A percentile compares a stretch with the other conserved stretches of the same genome.
Evolutionary conservation across 1,140 invertebrate genomes (phyloP).

Genomic region (Chionoecetes opilio): DNA sequence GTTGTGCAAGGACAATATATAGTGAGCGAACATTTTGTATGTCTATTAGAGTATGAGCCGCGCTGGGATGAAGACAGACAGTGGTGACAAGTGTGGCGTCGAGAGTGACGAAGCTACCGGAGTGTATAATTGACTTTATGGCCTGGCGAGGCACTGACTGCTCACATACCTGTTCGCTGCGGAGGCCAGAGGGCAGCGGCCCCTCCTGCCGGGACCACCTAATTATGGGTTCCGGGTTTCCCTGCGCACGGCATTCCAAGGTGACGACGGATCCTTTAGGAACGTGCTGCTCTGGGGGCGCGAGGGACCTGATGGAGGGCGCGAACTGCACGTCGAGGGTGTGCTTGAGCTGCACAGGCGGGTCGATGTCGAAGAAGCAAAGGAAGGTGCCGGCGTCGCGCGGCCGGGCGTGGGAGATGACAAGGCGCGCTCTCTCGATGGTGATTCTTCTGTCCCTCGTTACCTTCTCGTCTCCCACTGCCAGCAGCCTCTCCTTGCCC

Average conservation of each 20-base stretch:
- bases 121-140: not conserved
- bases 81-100: not conserved
- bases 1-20: no score
- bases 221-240: constrained; percentile 66
- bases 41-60: not conserved
- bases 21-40: no score
- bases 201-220: constrained; percentile 60
- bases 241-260: constrained; percentile 53
- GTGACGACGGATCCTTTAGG: constrained; percentile 42
- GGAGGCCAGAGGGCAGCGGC: constrained; percentile 56
- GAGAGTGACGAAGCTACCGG: not conserved
- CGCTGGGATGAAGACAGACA: not conserved
- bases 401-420: constrained; percentile 61
- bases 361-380: constrained; percentile 71
- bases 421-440: constrained; percentile 64
- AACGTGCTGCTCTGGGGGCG: constrained; percentile 60
- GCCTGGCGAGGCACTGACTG: not conserved
- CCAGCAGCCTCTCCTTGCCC: constrained; percentile 70
- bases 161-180: constrained; percentile 49
- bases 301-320: constrained; percentile 43
- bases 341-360: constrained; percentile 62
- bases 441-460: constrained; percentile 55
- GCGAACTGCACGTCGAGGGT: constrained; percentile 65
- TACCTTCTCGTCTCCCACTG: constrained; percentile 65
- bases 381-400: constrained; percentile 75